Evolutionary conservation across 2,888 invertebrate species (phyloP).

Genomic region (Mythimna loreyi): DNA sequence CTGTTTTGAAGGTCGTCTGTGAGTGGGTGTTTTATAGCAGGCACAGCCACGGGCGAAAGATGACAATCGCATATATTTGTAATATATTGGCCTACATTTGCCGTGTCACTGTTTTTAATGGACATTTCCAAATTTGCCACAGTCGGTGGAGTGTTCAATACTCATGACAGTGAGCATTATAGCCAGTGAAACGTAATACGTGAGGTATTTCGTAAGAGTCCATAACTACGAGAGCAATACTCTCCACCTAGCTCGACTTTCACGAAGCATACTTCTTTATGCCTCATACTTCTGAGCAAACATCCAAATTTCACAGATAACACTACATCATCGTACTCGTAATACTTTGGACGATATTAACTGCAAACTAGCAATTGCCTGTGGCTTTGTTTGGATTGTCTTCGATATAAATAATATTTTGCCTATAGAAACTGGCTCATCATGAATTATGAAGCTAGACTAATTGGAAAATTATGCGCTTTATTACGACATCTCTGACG

Average conservation of each 20-base stretch:
- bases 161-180: constrained; percentile 39
- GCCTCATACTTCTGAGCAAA: constrained; percentile 51
- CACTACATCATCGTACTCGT: constrained; percentile 48
- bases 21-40: constrained; percentile 30
- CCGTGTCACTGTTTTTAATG: constrained; percentile 68
- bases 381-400: constrained; percentile 5
- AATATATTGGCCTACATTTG: constrained; percentile 44
- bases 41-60: constrained; percentile 23
- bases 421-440: constrained; percentile 16
- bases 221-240: constrained; percentile 63
- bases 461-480: constrained; percentile 29
- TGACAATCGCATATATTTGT: constrained; percentile 41
- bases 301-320: constrained; percentile 57
- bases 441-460: constrained; percentile 14
- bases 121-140: constrained; percentile 63
- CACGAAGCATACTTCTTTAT: constrained; percentile 64
- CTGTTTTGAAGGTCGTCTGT: constrained; percentile 31
- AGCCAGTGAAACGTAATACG: constrained; percentile 62
- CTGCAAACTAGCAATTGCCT: constrained; percentile 10
- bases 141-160: constrained; percentile 32
- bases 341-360: constrained; percentile 44
- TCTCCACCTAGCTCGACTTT: constrained; percentile 67
- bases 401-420: constrained; percentile 1
- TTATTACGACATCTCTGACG: constrained; percentile 16
- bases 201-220: constrained; percentile 69